Conservation (phyloP, 2,113 vertebrate genomes). For the Anser brachyrhynchus region DNA sequence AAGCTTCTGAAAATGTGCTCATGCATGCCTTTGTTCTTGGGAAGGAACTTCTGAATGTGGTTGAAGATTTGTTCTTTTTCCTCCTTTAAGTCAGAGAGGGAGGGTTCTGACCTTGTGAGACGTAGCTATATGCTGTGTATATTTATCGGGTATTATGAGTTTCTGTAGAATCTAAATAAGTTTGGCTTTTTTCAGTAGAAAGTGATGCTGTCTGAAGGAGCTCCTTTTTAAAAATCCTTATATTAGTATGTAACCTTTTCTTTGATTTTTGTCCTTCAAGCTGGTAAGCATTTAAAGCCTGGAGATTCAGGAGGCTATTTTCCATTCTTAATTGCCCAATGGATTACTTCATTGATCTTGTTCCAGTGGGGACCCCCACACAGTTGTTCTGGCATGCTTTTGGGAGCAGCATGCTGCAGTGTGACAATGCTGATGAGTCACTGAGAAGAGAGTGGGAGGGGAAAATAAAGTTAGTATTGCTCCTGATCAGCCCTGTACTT, state of each 20-base stretch:
- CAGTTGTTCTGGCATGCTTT: background rate
- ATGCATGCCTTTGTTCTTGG: background rate
- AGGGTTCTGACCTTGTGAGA: background rate
- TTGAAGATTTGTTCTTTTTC: background rate
- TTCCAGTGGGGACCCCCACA: background rate
- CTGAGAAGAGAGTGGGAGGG: background rate
- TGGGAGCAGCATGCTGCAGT: background rate
- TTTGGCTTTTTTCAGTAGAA: background rate
- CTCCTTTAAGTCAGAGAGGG: background rate
- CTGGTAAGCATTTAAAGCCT: background rate
- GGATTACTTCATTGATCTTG: background rate
- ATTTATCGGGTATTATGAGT: background rate
- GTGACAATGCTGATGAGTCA: background rate
- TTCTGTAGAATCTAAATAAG: background rate
- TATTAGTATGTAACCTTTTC: background rate
- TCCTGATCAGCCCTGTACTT: background rate
- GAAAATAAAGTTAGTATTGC: background rate
- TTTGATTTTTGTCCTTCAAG: background rate
- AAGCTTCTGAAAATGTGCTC: background rate
- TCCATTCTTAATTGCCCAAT: background rate
- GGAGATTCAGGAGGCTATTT: background rate
- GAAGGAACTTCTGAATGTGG: background rate
- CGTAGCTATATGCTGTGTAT: background rate
- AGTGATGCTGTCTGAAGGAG: background rate
- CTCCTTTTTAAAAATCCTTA: background rate